Evolutionary conservation across 1,140 invertebrate genomes (phyloP).

Genomic region (Gryon sp.): DNA sequence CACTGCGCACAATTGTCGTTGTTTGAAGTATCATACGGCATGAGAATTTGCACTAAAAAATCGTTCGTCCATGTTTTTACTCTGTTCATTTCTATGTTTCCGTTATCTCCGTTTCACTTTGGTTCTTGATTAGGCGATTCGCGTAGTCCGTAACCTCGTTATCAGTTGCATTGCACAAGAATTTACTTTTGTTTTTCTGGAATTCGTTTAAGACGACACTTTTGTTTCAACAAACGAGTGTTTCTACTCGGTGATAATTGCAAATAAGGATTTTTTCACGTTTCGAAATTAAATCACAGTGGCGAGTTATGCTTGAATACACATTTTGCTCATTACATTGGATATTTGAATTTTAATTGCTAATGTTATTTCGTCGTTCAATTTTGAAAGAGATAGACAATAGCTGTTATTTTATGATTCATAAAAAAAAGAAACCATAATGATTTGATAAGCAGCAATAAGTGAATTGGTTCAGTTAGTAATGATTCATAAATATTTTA

Average conservation of each 20-base stretch:
- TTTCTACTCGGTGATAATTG: not conserved
- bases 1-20: slow-evolving; percentile 47
- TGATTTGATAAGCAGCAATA: too few species aligned
- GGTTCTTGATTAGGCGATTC: slow-evolving; percentile 11
- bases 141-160: slow-evolving; percentile 13
- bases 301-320: not conserved
- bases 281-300: not conserved
- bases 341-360: too few species aligned
- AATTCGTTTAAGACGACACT: slow-evolving; percentile 21
- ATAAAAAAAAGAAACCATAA: too few species aligned
- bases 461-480: too few species aligned
- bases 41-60: slow-evolving; percentile 16
- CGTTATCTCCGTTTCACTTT: not conserved
- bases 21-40: slow-evolving; percentile 27
- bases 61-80: not conserved
- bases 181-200: slow-evolving; percentile 21
- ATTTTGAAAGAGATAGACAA: too few species aligned
- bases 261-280: not conserved
- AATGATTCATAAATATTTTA: too few species aligned
- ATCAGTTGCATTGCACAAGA: slow-evolving; percentile 12
- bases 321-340: too few species aligned
- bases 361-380: too few species aligned
- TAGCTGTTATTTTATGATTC: too few species aligned
- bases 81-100: too few species aligned
- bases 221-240: not conserved